Percentiles rank a stretch among this genome's conserved stretches.
These are phyloP conservation scores for Macropodus opercularis DNA, from an alignment of 2,797 vertebrate species.

Conservation along the genomic window DNA sequence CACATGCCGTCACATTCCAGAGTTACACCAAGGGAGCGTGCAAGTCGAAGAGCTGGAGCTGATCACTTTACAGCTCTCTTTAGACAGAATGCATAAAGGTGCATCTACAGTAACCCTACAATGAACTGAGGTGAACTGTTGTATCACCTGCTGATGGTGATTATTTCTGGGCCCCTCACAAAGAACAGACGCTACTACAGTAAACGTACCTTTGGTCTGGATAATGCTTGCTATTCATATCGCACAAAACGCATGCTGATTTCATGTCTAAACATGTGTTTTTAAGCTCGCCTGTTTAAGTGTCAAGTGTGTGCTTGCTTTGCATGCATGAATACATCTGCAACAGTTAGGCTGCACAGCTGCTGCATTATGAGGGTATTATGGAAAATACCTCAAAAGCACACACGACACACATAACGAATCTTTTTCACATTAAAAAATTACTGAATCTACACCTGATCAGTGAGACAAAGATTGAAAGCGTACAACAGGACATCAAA, in stretches of 20 bases:
- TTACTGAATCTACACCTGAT: slow-evolving; percentile 42
- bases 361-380: slow-evolving; percentile 65
- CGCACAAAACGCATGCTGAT: slow-evolving; percentile 59
- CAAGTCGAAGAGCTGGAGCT: slow-evolving; percentile 37
- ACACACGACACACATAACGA: slow-evolving; percentile 43
- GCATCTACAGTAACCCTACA: slow-evolving; percentile 9
- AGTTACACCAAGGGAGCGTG: slow-evolving; percentile 45
- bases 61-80: slow-evolving; percentile 48
- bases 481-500: slow-evolving; percentile 58
- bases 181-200: slow-evolving; percentile 42
- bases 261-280: slow-evolving; percentile 74
- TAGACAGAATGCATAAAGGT: slow-evolving; percentile 21
- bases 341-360: slow-evolving; percentile 75
- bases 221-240: slow-evolving; percentile 57
- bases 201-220: slow-evolving; percentile 48
- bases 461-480: slow-evolving; percentile 36
- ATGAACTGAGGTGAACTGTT: slow-evolving; percentile 41
- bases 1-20: slow-evolving; percentile 65
- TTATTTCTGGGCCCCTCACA: slow-evolving; percentile 55
- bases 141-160: slow-evolving; percentile 66
- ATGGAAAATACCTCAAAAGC: slow-evolving; percentile 72
- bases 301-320: slow-evolving; percentile 69
- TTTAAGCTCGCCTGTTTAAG: slow-evolving; percentile 62
- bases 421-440: slow-evolving; percentile 49
- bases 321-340: slow-evolving; percentile 79